Percentiles rank a stretch among this genome's conserved stretches.
These are phyloP conservation scores for Chymomyza amoena DNA, from an alignment of 2,888 invertebrate genomes.

Conservation along the genomic window DNA sequence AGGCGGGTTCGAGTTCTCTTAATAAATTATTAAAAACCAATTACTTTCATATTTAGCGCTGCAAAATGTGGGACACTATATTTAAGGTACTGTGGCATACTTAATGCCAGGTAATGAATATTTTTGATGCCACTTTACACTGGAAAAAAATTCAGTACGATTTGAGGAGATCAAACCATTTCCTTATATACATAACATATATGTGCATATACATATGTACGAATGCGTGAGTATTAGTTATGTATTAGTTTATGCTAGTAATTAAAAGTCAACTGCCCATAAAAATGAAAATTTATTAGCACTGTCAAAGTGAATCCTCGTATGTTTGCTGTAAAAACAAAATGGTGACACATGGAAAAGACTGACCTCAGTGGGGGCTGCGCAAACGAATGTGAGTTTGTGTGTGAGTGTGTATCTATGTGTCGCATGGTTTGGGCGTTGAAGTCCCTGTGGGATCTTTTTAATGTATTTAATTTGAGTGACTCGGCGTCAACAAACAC, in stretches of 20 bases:
- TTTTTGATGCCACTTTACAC: neutral
- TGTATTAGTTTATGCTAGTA: neutral
- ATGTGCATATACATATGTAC: neutral
- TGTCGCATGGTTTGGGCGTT: neutral
- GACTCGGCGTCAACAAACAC: constrained; percentile 36
- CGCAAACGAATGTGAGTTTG: neutral
- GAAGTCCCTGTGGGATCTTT: constrained; percentile 35
- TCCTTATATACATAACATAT: too few relatives aligned
- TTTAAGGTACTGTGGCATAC: too few relatives aligned
- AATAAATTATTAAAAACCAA: too few relatives aligned
- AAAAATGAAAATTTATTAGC: constrained; percentile 47
- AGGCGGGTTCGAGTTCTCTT: neutral
- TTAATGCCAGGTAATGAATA: neutral
- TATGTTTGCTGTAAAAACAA: constrained; percentile 23
- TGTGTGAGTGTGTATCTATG: constrained; percentile 28
- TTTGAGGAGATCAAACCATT: too few relatives aligned
- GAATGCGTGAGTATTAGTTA: neutral
- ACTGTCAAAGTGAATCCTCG: constrained; percentile 39
- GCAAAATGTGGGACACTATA: neutral
- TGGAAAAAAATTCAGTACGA: too few relatives aligned
- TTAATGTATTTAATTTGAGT: constrained; percentile 44
- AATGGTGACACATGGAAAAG: constrained; percentile 20
- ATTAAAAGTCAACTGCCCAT: constrained; percentile 31
- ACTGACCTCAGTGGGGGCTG: neutral
- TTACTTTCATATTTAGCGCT: neutral